Evolutionary conservation across 2,113 vertebrate genomes (phyloP).

Genomic region (Solea senegalensis): DNA sequence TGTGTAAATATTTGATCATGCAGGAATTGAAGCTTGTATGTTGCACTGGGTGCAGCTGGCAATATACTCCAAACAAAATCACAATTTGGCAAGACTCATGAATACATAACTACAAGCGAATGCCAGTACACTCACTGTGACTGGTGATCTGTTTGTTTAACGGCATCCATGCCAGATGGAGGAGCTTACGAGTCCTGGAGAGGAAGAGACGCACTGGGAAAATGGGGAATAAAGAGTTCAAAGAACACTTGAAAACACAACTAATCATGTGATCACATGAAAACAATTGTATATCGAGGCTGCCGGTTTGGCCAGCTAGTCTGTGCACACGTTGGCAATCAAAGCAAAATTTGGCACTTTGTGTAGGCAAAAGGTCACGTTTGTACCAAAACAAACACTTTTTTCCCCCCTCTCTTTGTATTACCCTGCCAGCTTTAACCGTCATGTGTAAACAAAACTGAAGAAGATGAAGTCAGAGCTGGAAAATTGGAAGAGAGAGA

Average conservation of each 20-base stretch:
- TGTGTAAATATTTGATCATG: conserved; percentile 62
- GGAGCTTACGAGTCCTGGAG: conserved; percentile 12
- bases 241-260: conserved; percentile 3
- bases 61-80: conserved; percentile 40
- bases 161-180: conserved; percentile 37
- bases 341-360: not conserved
- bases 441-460: conserved; percentile 6
- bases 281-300: conserved; percentile 1
- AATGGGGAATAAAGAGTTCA: conserved; percentile 16
- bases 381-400: conserved; percentile 10
- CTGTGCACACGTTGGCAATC: conserved; percentile 6
- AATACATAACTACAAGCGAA: conserved; percentile 33
- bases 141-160: conserved; percentile 46
- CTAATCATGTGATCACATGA: not conserved
- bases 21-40: conserved; percentile 42
- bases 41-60: conserved; percentile 30
- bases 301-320: not conserved
- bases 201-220: conserved; percentile 12
- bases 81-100: conserved; percentile 36
- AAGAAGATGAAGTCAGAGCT: not conserved
- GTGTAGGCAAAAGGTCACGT: not conserved
- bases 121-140: conserved; percentile 29
- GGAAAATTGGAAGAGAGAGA: not conserved
- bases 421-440: conserved; percentile 15
- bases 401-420: not conserved